Base-by-base conservation (phyloP, 2,888 invertebrate species). In the Platerodrilus igneus region DNA sequence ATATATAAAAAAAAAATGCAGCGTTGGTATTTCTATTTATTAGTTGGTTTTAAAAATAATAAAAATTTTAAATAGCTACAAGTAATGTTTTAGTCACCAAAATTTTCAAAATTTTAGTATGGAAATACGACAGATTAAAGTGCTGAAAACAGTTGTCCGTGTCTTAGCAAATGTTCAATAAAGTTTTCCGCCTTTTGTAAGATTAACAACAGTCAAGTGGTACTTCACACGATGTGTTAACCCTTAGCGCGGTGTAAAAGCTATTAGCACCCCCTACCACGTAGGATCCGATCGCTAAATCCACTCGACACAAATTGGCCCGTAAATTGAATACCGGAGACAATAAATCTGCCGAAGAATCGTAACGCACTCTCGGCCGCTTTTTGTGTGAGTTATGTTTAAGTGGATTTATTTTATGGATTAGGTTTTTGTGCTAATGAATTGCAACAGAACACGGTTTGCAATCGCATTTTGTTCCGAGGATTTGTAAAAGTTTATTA, bases 231-330 rank as follows among this genome's bases (percentile, higher is more conserved):
- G 63, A 64, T 66, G 64, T 64, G 60, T 66, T 65, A 66, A 61
- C 62, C 59, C 62, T 60, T 59, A 55, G 59, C 53, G 55, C 51
- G 55, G 59, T 55, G 59, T 53, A 57, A 59, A 57, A 57, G 58
- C 60, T 59, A 60, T 62, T 62, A 60, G 60, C 57, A 52, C 43
- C 48, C 43, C 42, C 48, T 31, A 45, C 39, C 42, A 32, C 38
- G 41, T 37, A 38, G 47, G 48, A 48, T 57, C 57, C 56, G 59
- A 59, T 62, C 63, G 60, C 63, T 63, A 63, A 65, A 64, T 64
- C 60, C 62, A 61, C 63, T 64, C 60, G 65, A 66, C 67, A 62
- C 64, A 66, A 66, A 67, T 67, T 66, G 66, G 64, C 61, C 62
- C 64, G 64, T 67, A 67, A 67, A 67, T 67, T 65, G 63, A 66